These are phyloP conservation scores for Exaiptasia diaphana DNA, from an alignment of 64 coral and sea anemone genomes.

Conservation along the genomic window DNA sequence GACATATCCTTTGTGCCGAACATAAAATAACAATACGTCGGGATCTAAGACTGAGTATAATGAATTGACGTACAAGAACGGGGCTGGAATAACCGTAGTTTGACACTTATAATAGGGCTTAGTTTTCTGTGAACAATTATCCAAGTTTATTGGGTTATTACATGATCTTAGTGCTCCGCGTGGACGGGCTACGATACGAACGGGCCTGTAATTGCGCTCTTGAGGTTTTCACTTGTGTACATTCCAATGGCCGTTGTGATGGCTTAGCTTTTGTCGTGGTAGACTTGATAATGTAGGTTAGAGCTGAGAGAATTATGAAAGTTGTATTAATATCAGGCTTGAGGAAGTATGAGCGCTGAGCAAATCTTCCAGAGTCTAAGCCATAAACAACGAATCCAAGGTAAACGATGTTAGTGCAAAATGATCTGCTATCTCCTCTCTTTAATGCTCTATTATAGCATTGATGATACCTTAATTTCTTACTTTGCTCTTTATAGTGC, in stretches of 20 bases:
- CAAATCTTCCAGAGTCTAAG: background rate
- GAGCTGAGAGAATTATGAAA: background rate
- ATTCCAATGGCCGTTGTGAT: constrained; percentile 11
- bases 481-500: background rate
- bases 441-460: background rate
- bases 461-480: background rate
- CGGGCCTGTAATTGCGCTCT: too few species aligned
- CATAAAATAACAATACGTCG: too few species aligned
- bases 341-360: constrained; percentile 11
- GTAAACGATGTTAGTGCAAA: background rate
- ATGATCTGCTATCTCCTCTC: background rate
- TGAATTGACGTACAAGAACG: too few species aligned
- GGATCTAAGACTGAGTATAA: too few species aligned
- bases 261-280: background rate
- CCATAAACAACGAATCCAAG: background rate
- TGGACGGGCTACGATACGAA: too few species aligned
- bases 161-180: too few species aligned
- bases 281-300: too few species aligned
- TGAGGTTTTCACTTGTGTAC: constrained; percentile 30
- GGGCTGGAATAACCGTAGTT: too few species aligned
- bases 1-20: too few species aligned
- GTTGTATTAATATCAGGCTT: background rate
- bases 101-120: too few species aligned
- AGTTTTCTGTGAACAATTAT: too few species aligned
- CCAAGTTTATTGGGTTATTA: too few species aligned